These are phyloP conservation scores for Smittia sp. DNA, from an alignment of 2,888 invertebrate species.

Conservation along the genomic window DNA sequence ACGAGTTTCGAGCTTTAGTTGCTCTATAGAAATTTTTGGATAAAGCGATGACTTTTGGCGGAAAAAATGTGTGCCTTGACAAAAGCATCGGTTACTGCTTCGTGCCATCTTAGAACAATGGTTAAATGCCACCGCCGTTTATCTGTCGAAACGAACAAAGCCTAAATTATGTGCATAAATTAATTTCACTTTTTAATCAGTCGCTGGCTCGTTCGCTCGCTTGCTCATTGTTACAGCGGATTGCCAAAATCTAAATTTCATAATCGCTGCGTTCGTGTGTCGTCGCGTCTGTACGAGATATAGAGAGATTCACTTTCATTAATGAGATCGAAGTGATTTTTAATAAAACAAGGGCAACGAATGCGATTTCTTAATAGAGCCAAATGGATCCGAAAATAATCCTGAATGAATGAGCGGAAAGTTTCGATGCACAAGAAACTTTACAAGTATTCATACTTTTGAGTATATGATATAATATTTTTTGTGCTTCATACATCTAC, in stretches of 20 bases:
- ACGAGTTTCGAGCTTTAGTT: not conserved
- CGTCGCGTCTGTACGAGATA: not conserved
- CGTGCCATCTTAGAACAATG: constrained; percentile 19
- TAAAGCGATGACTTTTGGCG: not conserved
- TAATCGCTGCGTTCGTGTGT: not conserved
- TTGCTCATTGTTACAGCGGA: constrained; percentile 6
- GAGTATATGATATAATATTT: constrained; percentile 40
- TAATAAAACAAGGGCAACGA: constrained; percentile 1
- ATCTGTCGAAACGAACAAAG: not conserved
- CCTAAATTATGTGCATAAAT: constrained; percentile 21
- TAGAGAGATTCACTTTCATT: not conserved
- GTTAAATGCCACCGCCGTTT: constrained; percentile 15
- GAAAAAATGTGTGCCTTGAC: not conserved
- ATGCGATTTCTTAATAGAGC: not conserved
- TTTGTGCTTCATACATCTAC: constrained; percentile 35
- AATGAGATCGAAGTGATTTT: not conserved
- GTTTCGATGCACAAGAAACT: not conserved
- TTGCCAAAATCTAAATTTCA: constrained; percentile 17
- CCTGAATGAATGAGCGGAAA: constrained; percentile 18
- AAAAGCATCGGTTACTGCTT: not conserved
- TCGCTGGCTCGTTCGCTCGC: not conserved
- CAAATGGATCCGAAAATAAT: constrained; percentile 10
- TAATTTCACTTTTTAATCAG: constrained; percentile 24
- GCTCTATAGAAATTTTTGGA: not conserved
- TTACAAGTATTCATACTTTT: constrained; percentile 22